Evolutionary conservation across 2,888 invertebrate genomes (phyloP).

Genomic region (Elegia similella): DNA sequence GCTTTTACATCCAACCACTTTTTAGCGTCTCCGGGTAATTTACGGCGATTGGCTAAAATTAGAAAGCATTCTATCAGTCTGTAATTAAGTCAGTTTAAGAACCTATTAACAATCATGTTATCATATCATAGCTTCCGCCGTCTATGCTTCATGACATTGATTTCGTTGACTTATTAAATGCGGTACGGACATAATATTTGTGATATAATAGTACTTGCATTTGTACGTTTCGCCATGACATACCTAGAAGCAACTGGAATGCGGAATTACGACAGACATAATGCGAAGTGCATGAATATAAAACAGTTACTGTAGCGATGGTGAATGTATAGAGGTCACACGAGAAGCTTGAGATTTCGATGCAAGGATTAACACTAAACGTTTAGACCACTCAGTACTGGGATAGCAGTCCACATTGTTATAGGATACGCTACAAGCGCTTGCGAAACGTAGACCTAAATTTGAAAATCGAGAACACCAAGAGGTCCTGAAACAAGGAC

Average conservation of each 20-base stretch:
- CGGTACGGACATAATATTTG: too few relatives aligned
- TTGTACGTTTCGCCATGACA: slow-evolving; percentile 11
- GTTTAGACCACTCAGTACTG: not conserved
- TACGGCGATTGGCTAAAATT: slow-evolving; percentile 53
- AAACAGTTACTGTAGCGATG: slow-evolving; percentile 51
- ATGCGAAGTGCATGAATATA: slow-evolving; percentile 59
- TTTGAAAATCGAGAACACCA: not conserved
- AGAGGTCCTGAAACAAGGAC: not conserved
- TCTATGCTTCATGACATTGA: not conserved
- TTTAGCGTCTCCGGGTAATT: slow-evolving; percentile 51
- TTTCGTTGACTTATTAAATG: too few relatives aligned
- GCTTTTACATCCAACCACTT: slow-evolving; percentile 50
- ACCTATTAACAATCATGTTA: not conserved
- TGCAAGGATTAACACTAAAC: not conserved
- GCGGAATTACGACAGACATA: slow-evolving; percentile 62
- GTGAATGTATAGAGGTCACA: slow-evolving; percentile 18
- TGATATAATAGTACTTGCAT: not conserved
- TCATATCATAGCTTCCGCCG: not conserved
- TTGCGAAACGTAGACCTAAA: not conserved
- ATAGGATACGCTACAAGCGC: not conserved
- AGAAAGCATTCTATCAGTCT: slow-evolving; percentile 47
- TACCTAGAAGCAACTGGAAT: slow-evolving; percentile 62
- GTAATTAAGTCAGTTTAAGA: slow-evolving; percentile 34
- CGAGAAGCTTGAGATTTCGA: slow-evolving; percentile 3
- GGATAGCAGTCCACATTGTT: not conserved